phyloP scores from a whole-genome alignment of 2,888 invertebrate species.

The Magallana nippona region DNA sequence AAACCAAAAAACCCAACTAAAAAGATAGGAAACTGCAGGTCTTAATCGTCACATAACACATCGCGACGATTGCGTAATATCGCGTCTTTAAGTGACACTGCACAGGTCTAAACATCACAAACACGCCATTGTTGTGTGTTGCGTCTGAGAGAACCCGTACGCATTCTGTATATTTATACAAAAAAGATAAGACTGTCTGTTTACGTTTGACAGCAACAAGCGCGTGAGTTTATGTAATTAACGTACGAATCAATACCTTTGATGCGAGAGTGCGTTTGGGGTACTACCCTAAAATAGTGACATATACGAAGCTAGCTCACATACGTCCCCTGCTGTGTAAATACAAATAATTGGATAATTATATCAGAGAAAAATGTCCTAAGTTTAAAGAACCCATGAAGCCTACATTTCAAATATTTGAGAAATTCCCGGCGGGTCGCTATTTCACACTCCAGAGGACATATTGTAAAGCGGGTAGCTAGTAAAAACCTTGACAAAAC shows the following conservation, averaged over 20 bases:
- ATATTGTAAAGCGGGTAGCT: constrained; percentile 17
- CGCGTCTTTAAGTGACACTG: neutral
- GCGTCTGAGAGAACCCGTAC: neutral
- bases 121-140: constrained; percentile 6
- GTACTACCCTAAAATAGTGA: neutral
- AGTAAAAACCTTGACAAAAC: neutral
- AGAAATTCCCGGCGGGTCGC: constrained; percentile 7
- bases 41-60: neutral
- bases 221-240: neutral
- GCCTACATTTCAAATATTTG: constrained; percentile 9
- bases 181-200: constrained; percentile 5
- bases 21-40: no score
- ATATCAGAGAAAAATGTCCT: neutral
- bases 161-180: neutral
- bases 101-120: neutral
- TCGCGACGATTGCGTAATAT: neutral
- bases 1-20: no score
- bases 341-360: neutral
- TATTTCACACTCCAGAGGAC: constrained; percentile 10
- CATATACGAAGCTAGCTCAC: neutral
- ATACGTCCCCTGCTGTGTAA: neutral
- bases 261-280: constrained; percentile 12
- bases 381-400: neutral
- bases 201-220: neutral
- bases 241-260: constrained; percentile 10